These are phyloP conservation scores for Darevskia mixta DNA, from an alignment of 2,797 vertebrate genomes.

Conservation along the genomic window DNA sequence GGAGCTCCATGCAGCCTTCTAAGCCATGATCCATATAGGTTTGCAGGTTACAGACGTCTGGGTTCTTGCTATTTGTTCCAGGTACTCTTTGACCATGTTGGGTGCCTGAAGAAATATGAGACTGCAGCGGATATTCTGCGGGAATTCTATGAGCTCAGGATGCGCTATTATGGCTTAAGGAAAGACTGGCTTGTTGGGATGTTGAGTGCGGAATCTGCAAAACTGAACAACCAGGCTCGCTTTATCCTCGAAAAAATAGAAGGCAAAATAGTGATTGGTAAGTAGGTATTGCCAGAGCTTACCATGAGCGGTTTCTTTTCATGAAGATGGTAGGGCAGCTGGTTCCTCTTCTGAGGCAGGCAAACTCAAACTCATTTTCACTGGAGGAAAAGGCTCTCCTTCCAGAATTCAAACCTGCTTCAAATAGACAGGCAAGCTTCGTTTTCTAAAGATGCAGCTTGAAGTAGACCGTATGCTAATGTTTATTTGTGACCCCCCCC, in stretches of 20 bases:
- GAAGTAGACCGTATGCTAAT: not conserved
- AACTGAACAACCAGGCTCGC: conserved; percentile 94
- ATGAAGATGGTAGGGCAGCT: not conserved
- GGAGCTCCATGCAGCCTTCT: not conserved
- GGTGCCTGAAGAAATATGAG: conserved; percentile 94
- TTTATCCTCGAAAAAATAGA: conserved; percentile 99
- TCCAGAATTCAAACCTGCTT: not conserved
- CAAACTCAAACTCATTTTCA: not conserved
- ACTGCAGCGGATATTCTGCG: conserved; percentile 88
- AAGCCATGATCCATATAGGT: too few species aligned
- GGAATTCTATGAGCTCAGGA: conserved; percentile 92
- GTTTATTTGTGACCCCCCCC: not conserved
- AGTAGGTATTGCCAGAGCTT: conserved; percentile 74
- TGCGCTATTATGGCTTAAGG: conserved; percentile 92
- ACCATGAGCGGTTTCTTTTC: not conserved
- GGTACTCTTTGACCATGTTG: conserved; percentile 97
- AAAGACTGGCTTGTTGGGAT: conserved; percentile 96
- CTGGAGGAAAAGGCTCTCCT: not conserved
- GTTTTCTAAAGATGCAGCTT: not conserved
- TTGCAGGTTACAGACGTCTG: not conserved
- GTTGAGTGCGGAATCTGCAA: conserved; percentile 90
- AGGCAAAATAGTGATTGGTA: conserved; percentile 94
- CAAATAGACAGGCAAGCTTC: not conserved
- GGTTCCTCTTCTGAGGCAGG: not conserved
- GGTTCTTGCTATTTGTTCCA: conserved; percentile 64